phyloP scores from a whole-genome alignment of 2,888 invertebrate genomes.

The Notodonta ziczac region DNA sequence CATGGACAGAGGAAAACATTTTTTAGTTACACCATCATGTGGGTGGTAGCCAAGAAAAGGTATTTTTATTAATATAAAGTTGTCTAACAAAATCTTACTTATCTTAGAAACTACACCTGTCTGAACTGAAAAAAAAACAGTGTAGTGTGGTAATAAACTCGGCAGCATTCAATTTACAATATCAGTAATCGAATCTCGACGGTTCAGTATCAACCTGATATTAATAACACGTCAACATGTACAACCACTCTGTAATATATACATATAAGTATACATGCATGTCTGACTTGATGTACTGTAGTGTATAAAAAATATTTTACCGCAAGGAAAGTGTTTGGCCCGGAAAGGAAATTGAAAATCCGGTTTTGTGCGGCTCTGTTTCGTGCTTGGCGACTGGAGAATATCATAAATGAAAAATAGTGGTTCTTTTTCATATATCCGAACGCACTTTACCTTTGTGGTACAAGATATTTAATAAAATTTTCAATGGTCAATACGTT shows the following conservation, averaged over 20 bases:
- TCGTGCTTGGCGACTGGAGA: constrained; percentile 26
- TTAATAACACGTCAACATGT: background rate
- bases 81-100: background rate
- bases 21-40: too few relatives aligned
- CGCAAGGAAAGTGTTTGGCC: constrained; percentile 41
- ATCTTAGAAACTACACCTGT: background rate
- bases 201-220: background rate
- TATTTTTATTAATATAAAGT: too few relatives aligned
- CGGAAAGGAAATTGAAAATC: constrained; percentile 50
- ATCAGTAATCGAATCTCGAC: constrained; percentile 3
- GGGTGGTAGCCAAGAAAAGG: too few relatives aligned
- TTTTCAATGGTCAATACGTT: background rate
- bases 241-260: background rate
- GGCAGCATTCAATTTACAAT: constrained; percentile 1
- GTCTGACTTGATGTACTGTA: constrained; percentile 3
- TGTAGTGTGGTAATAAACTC: background rate
- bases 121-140: background rate
- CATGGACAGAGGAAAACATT: too few relatives aligned
- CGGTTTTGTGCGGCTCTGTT: constrained; percentile 37
- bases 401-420: constrained; percentile 29
- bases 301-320: constrained; percentile 30
- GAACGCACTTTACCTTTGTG: background rate
- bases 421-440: background rate
- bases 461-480: background rate
- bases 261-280: too few relatives aligned